Percentiles rank a stretch among this genome's conserved stretches.
Conservation (phyloP, 2,797 vertebrate genomes). For the Adrianichthys oophorus region DNA sequence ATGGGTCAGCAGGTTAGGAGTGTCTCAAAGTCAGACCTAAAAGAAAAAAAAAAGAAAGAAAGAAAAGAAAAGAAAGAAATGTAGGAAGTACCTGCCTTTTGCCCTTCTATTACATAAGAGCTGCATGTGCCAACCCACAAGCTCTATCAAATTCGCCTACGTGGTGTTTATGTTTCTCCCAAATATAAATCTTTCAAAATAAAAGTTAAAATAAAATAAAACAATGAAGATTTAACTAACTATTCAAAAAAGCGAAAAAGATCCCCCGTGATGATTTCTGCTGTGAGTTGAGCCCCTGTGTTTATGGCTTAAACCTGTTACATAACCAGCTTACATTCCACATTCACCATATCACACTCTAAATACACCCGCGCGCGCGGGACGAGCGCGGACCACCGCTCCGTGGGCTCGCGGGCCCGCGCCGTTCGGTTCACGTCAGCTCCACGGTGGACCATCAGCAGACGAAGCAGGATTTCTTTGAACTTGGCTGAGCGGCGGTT, state of each 20-base stretch:
- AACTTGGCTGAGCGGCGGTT: constrained; percentile 78
- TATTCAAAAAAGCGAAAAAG: constrained; percentile 28
- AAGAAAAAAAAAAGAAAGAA: constrained; percentile 37
- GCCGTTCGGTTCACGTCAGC: not conserved
- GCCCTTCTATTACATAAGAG: constrained; percentile 78
- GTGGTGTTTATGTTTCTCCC: constrained; percentile 12
- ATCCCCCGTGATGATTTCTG: constrained; percentile 61
- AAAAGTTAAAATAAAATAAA: constrained; percentile 7
- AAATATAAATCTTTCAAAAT: constrained; percentile 5
- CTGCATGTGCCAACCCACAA: constrained; percentile 62
- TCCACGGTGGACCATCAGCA: constrained; percentile 26
- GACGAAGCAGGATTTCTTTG: constrained; percentile 71
- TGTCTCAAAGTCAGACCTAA: constrained; percentile 76
- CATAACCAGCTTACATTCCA: constrained; percentile 96
- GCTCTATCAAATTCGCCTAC: constrained; percentile 57
- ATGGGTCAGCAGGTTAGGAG: constrained; percentile 84
- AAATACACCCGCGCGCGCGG: constrained; percentile 82
- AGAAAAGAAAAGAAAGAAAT: constrained; percentile 55
- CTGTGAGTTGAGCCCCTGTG: constrained; percentile 77
- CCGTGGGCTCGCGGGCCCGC: constrained; percentile 21
- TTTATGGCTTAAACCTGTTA: constrained; percentile 96
- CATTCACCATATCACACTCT: constrained; percentile 89
- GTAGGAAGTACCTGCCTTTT: constrained; percentile 70
- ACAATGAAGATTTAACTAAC: constrained; percentile 6
- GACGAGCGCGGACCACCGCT: constrained; percentile 40